Evolutionary conservation across 2,888 invertebrate species (phyloP).

Genomic region (Luperina testacea): DNA sequence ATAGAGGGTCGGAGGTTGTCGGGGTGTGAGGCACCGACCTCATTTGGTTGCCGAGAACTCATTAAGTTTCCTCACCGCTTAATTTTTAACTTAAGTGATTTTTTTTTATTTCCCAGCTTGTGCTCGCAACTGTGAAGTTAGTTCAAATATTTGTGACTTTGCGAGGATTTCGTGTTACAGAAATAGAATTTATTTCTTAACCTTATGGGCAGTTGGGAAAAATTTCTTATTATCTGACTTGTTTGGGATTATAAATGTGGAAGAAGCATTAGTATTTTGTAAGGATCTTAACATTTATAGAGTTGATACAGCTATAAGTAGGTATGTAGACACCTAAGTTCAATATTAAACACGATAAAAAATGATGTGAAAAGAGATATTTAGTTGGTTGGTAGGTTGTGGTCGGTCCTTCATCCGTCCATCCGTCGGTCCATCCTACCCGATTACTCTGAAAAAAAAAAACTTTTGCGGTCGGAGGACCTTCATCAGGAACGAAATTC

Average conservation of each 20-base stretch:
- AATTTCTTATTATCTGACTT: neutral
- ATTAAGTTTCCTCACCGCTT: slow-evolving; percentile 77
- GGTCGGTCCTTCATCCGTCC: neutral
- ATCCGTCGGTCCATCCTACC: neutral
- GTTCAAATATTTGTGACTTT: slow-evolving; percentile 33
- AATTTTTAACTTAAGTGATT: slow-evolving; percentile 78
- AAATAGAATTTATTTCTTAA: neutral
- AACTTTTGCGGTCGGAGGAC: neutral
- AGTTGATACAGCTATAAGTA: neutral
- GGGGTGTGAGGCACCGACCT: slow-evolving; percentile 66
- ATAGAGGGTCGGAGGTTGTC: slow-evolving; percentile 38
- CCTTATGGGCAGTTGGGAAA: neutral
- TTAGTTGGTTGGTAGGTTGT: neutral
- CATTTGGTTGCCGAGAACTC: slow-evolving; percentile 73
- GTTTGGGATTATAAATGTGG: neutral
- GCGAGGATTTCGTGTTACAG: slow-evolving; percentile 2
- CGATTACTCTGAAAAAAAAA: neutral
- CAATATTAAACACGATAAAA: too few relatives aligned
- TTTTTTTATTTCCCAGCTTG: slow-evolving; percentile 53
- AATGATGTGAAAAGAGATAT: neutral
- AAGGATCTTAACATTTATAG: neutral
- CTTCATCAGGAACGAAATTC: neutral
- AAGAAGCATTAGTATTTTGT: neutral
- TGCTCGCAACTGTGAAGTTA: slow-evolving; percentile 31
- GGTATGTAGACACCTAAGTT: neutral